Evolutionary conservation across 1,140 invertebrate species (phyloP), one percentile per base, ranked within the genome.

Genomic region (honey bee (Apis mellifera)): DNA sequence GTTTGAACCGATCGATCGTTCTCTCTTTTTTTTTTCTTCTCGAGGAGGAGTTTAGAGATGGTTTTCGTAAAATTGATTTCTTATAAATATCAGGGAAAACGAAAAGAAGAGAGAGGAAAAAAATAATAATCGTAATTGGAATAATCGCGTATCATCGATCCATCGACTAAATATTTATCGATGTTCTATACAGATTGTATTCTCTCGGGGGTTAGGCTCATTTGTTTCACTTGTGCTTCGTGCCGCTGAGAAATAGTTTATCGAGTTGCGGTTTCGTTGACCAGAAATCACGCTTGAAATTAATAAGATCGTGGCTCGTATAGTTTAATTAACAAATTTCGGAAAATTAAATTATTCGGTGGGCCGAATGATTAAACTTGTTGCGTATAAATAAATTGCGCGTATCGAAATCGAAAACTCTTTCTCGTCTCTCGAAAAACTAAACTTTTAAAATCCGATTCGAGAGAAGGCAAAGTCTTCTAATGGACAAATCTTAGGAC

Each of bases 391-490:
- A 57, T 9, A 15, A 15, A 48, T n/a, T 17, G 1, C 3, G 32
- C 5, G 48, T 50, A 11, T n/a, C n/a, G 32, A 42, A 42, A 42
- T 62, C 7, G 48, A 74, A n/a, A 19, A 26, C 19, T 62, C 50
- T 42, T 42, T 42, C 32, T 50, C n/a, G 2, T 65, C 60, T 54
- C 32, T 76, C 7, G 3, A 65, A 54, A 76, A 52, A 64, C 23
- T 23, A 76, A 42, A 76, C 17, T 64, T 76, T 65, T 52, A 32
- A 76, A 76, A 65, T 65, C 74, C n/a, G 74, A 64, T 65, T 75
- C 23, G 15, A 21, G 15, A 19, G 15, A 19, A 11, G 60, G 54
- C 48, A 76, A 76, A 65, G 60, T 76, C 48, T 26, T 52, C 11
- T 26, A 48, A 75, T n/a, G 60, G 60, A 65, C 23, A 75, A 75